phyloP scores from a whole-genome alignment of 2,888 invertebrate genomes.

The Brachyopa scutellaris region DNA sequence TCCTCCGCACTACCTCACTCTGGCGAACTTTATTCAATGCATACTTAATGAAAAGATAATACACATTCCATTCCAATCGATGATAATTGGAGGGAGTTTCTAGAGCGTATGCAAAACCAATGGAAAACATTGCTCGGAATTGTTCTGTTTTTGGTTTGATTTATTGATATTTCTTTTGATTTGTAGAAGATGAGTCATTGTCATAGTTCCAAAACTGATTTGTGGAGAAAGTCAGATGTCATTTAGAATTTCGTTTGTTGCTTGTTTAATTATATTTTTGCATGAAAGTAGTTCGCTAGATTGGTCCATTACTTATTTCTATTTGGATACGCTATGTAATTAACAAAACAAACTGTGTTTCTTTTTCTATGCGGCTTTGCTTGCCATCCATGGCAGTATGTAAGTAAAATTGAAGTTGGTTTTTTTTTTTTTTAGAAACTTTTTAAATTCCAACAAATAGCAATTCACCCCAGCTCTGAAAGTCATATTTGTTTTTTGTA shows the following conservation, averaged over 20 bases:
- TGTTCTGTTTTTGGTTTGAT: background rate
- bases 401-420: too few species aligned
- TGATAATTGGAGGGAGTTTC: conserved; percentile 5
- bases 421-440: too few species aligned
- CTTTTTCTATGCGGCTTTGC: conserved; percentile 41
- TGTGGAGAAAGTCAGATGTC: conserved; percentile 62
- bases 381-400: conserved; percentile 51
- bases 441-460: too few species aligned
- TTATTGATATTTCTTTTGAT: conserved; percentile 27
- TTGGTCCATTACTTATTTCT: background rate
- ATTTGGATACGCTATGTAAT: conserved; percentile 6
- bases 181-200: conserved; percentile 40
- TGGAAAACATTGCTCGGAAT: conserved; percentile 4
- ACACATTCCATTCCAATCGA: conserved; percentile 35
- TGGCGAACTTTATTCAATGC: conserved; percentile 34
- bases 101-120: conserved; percentile 4
- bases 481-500: too few species aligned
- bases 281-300: conserved; percentile 29
- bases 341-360: conserved; percentile 43
- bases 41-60: conserved; percentile 55
- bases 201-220: conserved; percentile 23
- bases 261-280: conserved; percentile 39
- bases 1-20: conserved; percentile 29
- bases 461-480: too few species aligned
- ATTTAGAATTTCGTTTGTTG: too few species aligned